Conservation (phyloP, 2,113 vertebrate species). For the Pionites leucogaster region DNA sequence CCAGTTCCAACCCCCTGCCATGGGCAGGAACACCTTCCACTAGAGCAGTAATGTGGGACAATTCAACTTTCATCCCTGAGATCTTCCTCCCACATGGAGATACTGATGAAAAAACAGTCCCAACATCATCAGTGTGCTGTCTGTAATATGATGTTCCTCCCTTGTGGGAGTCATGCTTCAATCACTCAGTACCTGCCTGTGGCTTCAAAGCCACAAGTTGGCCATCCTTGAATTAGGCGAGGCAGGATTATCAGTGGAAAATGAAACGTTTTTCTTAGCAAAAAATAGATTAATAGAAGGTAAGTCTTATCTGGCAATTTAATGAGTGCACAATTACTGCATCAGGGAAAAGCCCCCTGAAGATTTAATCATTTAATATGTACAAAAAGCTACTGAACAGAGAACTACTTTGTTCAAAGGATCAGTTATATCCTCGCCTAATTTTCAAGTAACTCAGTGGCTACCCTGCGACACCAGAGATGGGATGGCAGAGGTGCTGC, state of each 20-base stretch:
- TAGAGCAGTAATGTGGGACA: background rate
- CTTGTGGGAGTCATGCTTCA: background rate
- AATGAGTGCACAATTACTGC: conserved; percentile 67
- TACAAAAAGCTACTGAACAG: conserved; percentile 58
- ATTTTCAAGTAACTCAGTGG: background rate
- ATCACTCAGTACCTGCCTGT: background rate
- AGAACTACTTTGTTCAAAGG: conserved; percentile 37
- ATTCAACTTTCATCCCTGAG: background rate
- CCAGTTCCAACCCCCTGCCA: background rate
- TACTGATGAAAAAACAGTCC: background rate
- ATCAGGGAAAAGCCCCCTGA: conserved; percentile 62
- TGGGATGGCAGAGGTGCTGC: background rate
- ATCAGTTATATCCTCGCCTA: conserved; percentile 14
- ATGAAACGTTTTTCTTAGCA: background rate
- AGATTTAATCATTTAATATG: conserved; percentile 72
- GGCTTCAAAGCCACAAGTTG: background rate
- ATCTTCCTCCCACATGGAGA: background rate
- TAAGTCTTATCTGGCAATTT: conserved; percentile 47
- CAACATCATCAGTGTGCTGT: background rate
- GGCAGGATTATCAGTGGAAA: conserved; percentile 53
- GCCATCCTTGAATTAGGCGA: background rate
- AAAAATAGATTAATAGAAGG: conserved; percentile 51
- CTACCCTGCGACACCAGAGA: background rate
- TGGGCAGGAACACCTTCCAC: background rate
- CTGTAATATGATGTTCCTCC: background rate